These are phyloP conservation scores for Anniella stebbinsi DNA, from an alignment of 2,797 vertebrate species.

Conservation along the genomic window DNA sequence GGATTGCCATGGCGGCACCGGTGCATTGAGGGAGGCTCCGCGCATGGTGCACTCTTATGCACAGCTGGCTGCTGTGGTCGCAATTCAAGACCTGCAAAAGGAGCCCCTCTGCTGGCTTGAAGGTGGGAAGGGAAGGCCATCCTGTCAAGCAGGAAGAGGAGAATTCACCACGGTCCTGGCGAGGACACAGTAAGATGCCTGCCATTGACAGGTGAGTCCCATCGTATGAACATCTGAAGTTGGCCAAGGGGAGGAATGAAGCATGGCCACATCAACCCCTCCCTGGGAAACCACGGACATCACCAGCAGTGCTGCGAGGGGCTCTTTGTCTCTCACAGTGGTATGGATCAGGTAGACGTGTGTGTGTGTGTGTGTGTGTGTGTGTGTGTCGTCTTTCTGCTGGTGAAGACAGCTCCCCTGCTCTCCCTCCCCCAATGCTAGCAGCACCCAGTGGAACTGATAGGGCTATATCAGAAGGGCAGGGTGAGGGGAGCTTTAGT, in stretches of 20 bases:
- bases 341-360: slow-evolving; percentile 58
- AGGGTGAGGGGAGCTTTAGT: slow-evolving; percentile 46
- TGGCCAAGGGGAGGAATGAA: slow-evolving; percentile 47
- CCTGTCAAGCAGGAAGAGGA: neutral
- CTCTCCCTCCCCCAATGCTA: neutral
- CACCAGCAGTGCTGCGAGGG: neutral
- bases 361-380: slow-evolving; percentile 22
- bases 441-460: neutral
- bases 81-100: neutral
- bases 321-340: slow-evolving; percentile 60
- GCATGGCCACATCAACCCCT: neutral
- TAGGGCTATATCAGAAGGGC: neutral
- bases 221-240: slow-evolving; percentile 28
- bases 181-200: slow-evolving; percentile 20
- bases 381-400: slow-evolving; percentile 20
- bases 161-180: slow-evolving; percentile 18
- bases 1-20: neutral
- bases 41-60: neutral
- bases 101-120: neutral
- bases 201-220: neutral
- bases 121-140: neutral
- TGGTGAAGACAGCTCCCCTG: neutral
- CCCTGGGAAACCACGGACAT: slow-evolving; percentile 16
- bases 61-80: neutral
- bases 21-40: neutral